These are phyloP conservation scores for Drosophila monieri DNA, from an alignment of 2,888 invertebrate genomes.

Conservation along the genomic window DNA sequence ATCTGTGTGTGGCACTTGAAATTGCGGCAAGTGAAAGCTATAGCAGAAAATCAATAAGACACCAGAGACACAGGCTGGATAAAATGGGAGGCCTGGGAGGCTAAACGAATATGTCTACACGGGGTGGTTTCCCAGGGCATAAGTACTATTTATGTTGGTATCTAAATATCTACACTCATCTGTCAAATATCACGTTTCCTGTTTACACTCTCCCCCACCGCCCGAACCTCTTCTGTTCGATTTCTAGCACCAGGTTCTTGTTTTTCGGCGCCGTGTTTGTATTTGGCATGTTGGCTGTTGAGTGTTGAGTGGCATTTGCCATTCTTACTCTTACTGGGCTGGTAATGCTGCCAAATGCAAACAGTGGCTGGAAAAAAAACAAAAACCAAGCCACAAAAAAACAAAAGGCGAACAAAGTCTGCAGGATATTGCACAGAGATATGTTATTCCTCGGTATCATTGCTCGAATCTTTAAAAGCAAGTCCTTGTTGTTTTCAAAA, in stretches of 20 bases:
- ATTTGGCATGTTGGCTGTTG: constrained; percentile 68
- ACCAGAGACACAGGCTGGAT: constrained; percentile 52
- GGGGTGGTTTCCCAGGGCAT: constrained; percentile 44
- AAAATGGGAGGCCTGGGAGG: too few relatives aligned
- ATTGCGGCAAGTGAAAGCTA: constrained; percentile 62
- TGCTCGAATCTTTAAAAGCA: background rate
- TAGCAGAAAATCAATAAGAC: constrained; percentile 74
- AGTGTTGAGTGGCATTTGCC: constrained; percentile 60
- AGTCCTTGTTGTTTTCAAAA: background rate
- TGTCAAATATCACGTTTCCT: constrained; percentile 79
- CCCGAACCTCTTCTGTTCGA: background rate
- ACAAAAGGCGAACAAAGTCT: background rate
- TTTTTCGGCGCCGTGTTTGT: constrained; percentile 54
- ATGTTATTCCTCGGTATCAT: background rate
- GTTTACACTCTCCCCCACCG: constrained; percentile 55
- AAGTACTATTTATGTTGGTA: constrained; percentile 77
- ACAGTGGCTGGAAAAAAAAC: constrained; percentile 36
- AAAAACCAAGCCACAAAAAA: constrained; percentile 7
- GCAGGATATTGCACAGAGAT: background rate
- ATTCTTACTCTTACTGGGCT: constrained; percentile 14
- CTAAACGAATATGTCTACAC: constrained; percentile 12
- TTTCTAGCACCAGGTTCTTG: constrained; percentile 8
- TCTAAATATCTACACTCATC: constrained; percentile 77
- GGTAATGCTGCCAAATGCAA: constrained; percentile 49
- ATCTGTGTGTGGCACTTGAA: constrained; percentile 35